phyloP scores from a whole-genome alignment of 1,140 invertebrate species.

The Helicoverpa armigera region DNA sequence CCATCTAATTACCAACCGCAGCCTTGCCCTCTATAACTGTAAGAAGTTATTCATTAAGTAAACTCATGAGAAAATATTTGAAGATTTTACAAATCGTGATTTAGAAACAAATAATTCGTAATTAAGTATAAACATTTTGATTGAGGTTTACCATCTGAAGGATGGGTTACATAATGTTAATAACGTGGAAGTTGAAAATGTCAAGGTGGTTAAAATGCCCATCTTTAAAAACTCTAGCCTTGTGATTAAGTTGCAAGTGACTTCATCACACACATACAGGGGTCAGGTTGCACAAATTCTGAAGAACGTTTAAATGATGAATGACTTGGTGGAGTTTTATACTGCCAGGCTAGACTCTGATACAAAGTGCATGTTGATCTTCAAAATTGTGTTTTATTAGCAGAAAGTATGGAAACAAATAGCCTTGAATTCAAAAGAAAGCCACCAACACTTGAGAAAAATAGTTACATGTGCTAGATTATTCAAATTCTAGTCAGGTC shows the following conservation, averaged over 20 bases:
- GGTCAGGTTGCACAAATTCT: neutral
- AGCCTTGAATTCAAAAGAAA: too few relatives aligned
- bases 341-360: too few relatives aligned
- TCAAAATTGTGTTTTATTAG: too few relatives aligned
- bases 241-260: constrained; percentile 3
- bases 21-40: constrained; percentile 3
- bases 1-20: neutral
- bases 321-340: too few relatives aligned
- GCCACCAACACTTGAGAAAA: too few relatives aligned
- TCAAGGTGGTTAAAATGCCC: constrained; percentile 39
- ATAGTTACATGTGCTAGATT: too few relatives aligned
- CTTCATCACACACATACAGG: constrained; percentile 5
- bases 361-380: too few relatives aligned
- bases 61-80: constrained; percentile 17
- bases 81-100: constrained; percentile 28
- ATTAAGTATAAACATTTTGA: constrained; percentile 34
- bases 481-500: too few relatives aligned
- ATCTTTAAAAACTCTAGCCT: constrained; percentile 17
- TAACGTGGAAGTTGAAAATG: constrained; percentile 33
- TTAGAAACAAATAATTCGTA: constrained; percentile 30
- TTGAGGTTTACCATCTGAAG: neutral
- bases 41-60: constrained; percentile 6
- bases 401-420: too few relatives aligned
- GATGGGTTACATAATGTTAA: constrained; percentile 42
- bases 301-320: too few relatives aligned